These are phyloP conservation scores for Garrulus glandarius DNA, from an alignment of 2,797 vertebrate genomes.

Conservation along the genomic window DNA sequence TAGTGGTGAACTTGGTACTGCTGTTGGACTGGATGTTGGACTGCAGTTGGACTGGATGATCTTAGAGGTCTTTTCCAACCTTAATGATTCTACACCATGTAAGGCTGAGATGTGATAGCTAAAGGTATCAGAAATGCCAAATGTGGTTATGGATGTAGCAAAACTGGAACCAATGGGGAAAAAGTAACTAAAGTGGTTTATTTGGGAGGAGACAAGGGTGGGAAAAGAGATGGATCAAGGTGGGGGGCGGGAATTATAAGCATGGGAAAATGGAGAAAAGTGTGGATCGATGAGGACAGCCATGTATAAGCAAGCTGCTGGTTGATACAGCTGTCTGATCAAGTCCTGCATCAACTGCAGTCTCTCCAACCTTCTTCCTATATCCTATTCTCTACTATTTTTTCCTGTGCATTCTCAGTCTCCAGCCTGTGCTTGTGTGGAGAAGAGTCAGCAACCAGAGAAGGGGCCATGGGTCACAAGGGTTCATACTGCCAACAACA, in stretches of 20 bases:
- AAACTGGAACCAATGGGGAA: background rate
- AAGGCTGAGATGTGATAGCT: background rate
- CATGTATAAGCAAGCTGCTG: background rate
- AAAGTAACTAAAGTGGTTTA: background rate
- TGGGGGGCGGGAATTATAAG: background rate
- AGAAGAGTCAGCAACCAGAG: background rate
- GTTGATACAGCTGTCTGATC: accelerated
- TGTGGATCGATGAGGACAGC: background rate
- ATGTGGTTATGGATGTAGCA: background rate
- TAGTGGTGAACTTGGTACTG: background rate
- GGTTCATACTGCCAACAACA: background rate
- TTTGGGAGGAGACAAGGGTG: background rate
- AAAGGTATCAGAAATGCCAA: background rate
- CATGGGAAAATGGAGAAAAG: background rate
- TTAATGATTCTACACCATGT: background rate
- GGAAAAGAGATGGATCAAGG: background rate
- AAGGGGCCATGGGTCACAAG: background rate
- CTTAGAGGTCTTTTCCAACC: background rate
- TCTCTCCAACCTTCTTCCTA: background rate
- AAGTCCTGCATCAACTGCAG: background rate
- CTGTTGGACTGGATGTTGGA: background rate
- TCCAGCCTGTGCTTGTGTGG: background rate
- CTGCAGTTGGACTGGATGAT: background rate
- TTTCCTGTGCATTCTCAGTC: background rate
- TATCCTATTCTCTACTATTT: background rate